phyloP scores from a whole-genome alignment of 2,888 invertebrate species.

The Imbricaverruca yamaguchii region DNA sequence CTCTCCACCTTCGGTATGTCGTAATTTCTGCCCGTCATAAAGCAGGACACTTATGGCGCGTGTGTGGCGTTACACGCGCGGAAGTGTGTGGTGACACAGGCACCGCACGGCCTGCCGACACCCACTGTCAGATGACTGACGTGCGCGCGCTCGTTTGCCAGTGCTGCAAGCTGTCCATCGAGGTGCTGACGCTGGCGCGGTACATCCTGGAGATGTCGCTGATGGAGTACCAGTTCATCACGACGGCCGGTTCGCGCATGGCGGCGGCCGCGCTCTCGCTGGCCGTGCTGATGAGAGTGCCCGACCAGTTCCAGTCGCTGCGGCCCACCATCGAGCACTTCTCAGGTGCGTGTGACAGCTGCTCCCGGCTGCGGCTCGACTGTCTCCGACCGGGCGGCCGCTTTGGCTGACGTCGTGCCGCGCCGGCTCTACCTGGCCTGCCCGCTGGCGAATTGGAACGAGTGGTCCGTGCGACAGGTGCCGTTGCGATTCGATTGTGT shows the following conservation, averaged over 20 bases:
- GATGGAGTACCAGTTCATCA: slow-evolving; percentile 78
- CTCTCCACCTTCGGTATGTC: not conserved
- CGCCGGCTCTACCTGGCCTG: too few relatives aligned
- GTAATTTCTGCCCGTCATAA: too few relatives aligned
- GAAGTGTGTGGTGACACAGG: too few relatives aligned
- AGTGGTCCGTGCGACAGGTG: too few relatives aligned
- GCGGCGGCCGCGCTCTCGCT: slow-evolving; percentile 82
- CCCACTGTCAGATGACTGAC: not conserved
- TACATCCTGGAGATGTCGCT: slow-evolving; percentile 88
- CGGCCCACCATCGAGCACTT: slow-evolving; percentile 66
- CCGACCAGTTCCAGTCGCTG: slow-evolving; percentile 55
- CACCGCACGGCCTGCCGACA: too few relatives aligned
- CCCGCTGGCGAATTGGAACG: too few relatives aligned
- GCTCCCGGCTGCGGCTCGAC: not conserved
- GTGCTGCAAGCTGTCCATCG: slow-evolving; percentile 75
- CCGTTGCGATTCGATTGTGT: too few relatives aligned
- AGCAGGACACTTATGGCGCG: too few relatives aligned
- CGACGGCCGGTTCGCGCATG: slow-evolving; percentile 74
- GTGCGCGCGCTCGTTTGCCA: slow-evolving; percentile 40
- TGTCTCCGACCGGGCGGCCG: not conserved
- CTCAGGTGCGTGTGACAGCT: slow-evolving; percentile 50
- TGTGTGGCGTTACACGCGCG: too few relatives aligned
- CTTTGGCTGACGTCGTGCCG: too few relatives aligned
- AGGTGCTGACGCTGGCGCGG: slow-evolving; percentile 83
- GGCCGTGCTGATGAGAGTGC: slow-evolving; percentile 75